phyloP scores from a whole-genome alignment of 2,888 invertebrate genomes.

The Pegoplata infirma region DNA sequence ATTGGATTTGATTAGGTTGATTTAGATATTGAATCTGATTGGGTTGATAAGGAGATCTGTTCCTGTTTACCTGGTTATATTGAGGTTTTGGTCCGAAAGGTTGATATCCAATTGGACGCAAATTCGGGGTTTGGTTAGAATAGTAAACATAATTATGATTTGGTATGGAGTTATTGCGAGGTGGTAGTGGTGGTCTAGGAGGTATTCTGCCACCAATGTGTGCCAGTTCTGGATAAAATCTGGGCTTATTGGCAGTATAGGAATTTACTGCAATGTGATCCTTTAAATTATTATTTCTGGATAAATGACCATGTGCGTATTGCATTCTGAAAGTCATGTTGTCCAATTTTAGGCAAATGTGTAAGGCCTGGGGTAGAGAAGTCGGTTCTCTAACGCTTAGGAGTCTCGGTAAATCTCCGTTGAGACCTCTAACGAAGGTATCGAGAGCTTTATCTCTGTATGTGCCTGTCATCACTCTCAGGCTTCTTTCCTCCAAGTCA shows the following conservation, averaged over 20 bases:
- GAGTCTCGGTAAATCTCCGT: background rate
- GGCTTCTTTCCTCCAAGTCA: too few relatives aligned
- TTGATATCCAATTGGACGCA: too few relatives aligned
- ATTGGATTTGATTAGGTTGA: too few relatives aligned
- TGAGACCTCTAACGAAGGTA: background rate
- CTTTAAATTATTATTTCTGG: too few relatives aligned
- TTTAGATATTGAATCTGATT: too few relatives aligned
- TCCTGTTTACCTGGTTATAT: too few relatives aligned
- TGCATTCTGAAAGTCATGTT: background rate
- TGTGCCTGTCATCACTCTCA: background rate
- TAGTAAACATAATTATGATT: too few relatives aligned
- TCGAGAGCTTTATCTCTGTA: background rate
- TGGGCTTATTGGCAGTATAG: background rate
- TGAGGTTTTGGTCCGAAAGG: too few relatives aligned
- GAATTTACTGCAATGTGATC: background rate
- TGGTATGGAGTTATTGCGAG: too few relatives aligned
- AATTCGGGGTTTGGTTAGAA: too few relatives aligned
- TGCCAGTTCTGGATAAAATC: background rate
- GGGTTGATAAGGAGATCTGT: too few relatives aligned
- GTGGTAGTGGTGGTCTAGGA: too few relatives aligned
- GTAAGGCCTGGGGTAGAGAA: background rate
- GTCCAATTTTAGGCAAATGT: slow-evolving; percentile 7
- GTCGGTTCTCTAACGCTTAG: background rate
- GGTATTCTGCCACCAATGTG: background rate
- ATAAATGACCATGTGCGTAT: background rate